These are phyloP conservation scores for Columba janthina DNA, from an alignment of 2,113 vertebrate species.

Conservation along the genomic window DNA sequence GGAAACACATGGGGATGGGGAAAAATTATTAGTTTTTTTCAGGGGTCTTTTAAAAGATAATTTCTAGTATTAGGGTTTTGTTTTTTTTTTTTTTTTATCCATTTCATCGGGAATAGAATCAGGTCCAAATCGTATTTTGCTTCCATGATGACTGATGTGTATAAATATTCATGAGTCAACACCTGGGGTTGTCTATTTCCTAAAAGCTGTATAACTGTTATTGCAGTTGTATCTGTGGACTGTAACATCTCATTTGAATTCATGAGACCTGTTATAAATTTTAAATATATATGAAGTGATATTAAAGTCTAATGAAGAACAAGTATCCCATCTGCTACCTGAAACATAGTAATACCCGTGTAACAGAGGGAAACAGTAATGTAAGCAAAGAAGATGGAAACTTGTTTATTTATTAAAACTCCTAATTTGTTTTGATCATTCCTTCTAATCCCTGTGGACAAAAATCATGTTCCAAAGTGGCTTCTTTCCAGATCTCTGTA, in stretches of 20 bases:
- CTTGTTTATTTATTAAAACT: slow-evolving; percentile 11
- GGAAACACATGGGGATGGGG: neutral
- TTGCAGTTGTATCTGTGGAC: slow-evolving; percentile 12
- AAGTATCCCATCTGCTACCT: slow-evolving; percentile 35
- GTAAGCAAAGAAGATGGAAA: neutral
- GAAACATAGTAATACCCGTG: neutral
- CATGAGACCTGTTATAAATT: slow-evolving; percentile 32
- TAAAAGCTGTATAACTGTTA: slow-evolving; percentile 18
- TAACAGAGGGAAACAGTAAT: neutral
- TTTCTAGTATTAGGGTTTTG: neutral
- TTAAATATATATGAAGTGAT: slow-evolving; percentile 48
- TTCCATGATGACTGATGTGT: neutral
- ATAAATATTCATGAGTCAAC: slow-evolving; percentile 56
- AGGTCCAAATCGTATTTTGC: neutral
- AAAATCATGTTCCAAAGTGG: slow-evolving; percentile 2
- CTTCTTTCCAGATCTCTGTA: neutral
- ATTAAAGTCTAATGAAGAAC: slow-evolving; percentile 40
- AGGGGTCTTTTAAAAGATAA: neutral
- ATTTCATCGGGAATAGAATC: neutral
- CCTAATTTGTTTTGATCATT: slow-evolving; percentile 12
- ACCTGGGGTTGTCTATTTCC: slow-evolving; percentile 11
- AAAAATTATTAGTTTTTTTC: neutral
- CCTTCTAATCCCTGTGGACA: neutral
- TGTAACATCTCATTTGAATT: slow-evolving; percentile 45
- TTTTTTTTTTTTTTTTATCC: too few species aligned